Percentiles rank a stretch among this genome's conserved stretches.
Conservation (phyloP, 2,113 vertebrate species). For the Onychostruthus taczanowskii region DNA sequence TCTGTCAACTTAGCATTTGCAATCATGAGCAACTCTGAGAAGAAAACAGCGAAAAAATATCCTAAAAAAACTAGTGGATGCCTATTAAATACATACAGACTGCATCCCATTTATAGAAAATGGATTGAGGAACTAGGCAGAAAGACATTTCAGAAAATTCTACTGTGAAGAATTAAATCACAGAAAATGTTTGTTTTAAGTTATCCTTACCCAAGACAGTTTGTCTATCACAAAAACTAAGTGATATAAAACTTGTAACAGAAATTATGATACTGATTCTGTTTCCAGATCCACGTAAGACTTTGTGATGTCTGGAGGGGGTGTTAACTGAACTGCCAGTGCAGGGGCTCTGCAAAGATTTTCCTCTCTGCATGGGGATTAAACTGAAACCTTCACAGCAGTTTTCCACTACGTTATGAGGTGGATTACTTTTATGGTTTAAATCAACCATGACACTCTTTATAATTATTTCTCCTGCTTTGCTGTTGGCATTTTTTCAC, state of each 20-base stretch:
- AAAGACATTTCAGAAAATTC: not conserved
- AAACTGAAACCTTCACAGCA: not conserved
- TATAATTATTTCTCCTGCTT: conserved; percentile 8
- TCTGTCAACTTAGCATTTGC: not conserved
- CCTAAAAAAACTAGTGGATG: not conserved
- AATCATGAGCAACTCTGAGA: not conserved
- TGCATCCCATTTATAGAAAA: not conserved
- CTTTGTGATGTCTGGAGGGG: not conserved
- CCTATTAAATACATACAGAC: not conserved
- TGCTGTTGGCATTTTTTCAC: not conserved
- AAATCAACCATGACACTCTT: not conserved
- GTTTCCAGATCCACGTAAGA: not conserved
- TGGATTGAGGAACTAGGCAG: not conserved
- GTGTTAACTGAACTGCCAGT: not conserved
- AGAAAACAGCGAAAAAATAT: not conserved
- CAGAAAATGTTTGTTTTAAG: not conserved
- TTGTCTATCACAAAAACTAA: not conserved
- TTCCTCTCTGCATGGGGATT: not conserved
- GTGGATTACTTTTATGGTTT: not conserved
- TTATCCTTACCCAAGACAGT: not conserved
- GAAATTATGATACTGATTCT: not conserved
- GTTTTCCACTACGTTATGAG: not conserved
- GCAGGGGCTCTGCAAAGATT: not conserved
- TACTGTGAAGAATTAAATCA: not conserved
- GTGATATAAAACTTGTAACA: not conserved